Base-by-base conservation (phyloP, 2,888 invertebrate genomes). In the Caenorhabditis virilis region DNA sequence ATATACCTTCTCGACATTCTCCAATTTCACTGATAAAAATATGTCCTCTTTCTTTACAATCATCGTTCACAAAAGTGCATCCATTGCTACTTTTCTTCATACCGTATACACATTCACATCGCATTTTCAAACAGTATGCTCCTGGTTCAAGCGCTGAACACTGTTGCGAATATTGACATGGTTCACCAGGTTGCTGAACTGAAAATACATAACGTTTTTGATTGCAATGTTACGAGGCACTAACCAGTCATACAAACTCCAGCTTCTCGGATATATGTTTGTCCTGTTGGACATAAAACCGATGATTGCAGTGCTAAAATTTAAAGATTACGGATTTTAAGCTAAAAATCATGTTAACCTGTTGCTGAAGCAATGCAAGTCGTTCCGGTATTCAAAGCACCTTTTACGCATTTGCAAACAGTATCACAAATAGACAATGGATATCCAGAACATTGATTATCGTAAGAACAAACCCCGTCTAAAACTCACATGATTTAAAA, bases 91-190 rank as follows among this genome's bases (percentile, higher is more conserved):
- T 67, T 35, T 74, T 70, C 35, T 63, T 69, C 83, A 83, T 83
- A 20, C 83, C 82, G 55, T 81, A 82, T 6, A 79, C 76, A 50
- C 82, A 82, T 51, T 78, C 74, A 56, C 82, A 82, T 45, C 70
- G 57, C 54, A 79, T 72, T 30, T 69, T 59, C 25, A 76, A 63
- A 42, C 83, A 83, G 65, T 83, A 83, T 1, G 83, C 76, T 9
- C 83, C 83, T 13, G 73, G 62, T 39, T 83, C 82, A 7, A 63
- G 20, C 7, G 80, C 78, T n/a, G 78, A 71, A 50, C 83, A 83
- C 54, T 83, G 83, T 59, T 83, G 83, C 0, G 82, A 78, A 62
- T 83, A 83, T 57, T 83, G 83, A 38, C 83, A 83, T 2, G 83
- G 83, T 6, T 70, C 72, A 18, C 81, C 82, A 1, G 83, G 83